Base-by-base conservation (phyloP, 30 jellyfish, hydroid and myxozoan genomes). In the Hydractinia symbiolongicarpus region DNA sequence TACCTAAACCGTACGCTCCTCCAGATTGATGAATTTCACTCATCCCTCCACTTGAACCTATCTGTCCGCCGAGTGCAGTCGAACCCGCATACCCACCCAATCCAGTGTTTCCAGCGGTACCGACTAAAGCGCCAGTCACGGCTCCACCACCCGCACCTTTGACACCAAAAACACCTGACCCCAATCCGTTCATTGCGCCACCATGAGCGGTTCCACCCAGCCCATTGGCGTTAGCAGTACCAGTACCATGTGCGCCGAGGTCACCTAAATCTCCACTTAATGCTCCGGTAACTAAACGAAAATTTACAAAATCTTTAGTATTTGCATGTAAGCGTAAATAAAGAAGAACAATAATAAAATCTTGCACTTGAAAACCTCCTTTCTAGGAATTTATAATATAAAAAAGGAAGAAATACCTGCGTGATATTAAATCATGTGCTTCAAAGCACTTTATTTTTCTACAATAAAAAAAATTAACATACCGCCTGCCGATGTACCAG, bases 141-240 rank as follows among this genome's bases (percentile, higher is more conserved):
- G 96, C 97, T 9, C 97, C 97, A 54, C 97, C 97, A 51, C 95
- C 97, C 51, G 95, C 97, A 17, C 97, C 97, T 9, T 86, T 83
- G 50, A 90, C 64, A 8, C 97, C 97, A 67, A 77, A 86, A 7
- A 83, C 87, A 8, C 97, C 97, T n/a, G 95, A 95, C 56, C 97
- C 97, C 13, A 90, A 83, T 17, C 97, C 97, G 44, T 67, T 88
- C 89, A 90, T 53, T 7, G 95, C 97, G 49, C 97, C 97, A 50
- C 97, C 97, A 77, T 58, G 16, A 8, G 90, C 94, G 10, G 97
- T 76, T 30, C 97, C 97, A 13, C 97, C 97, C 54, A 90, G 93
- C 16, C 96, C 97, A 77, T 86, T 84, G 17, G 97, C 90, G 66
- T 90, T 90, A 6, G 97, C 97, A 5, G 97, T 76, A 5, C 97